Evolutionary conservation across 2,113 vertebrate species (phyloP).

Genomic region (Suricata suricatta): DNA sequence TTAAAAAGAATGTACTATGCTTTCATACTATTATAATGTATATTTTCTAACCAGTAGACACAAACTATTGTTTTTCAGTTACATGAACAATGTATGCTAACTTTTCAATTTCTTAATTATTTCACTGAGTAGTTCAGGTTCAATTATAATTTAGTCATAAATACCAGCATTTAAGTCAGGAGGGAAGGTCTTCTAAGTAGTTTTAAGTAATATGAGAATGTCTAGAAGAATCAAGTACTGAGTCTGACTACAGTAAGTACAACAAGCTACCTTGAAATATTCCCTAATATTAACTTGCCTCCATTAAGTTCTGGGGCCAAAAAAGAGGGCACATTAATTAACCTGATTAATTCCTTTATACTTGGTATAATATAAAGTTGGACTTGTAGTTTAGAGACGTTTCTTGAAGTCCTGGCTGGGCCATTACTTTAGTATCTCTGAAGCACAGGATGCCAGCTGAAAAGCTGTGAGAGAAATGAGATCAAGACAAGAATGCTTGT

Average conservation of each 20-base stretch:
- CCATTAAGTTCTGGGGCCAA: neutral
- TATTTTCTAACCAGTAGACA: neutral
- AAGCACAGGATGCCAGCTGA: neutral
- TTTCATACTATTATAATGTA: neutral
- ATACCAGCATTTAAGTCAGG: neutral
- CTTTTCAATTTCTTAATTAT: neutral
- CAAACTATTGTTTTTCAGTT: constrained; percentile 22
- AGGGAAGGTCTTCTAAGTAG: neutral
- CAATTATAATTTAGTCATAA: constrained; percentile 13
- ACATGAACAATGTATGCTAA: neutral
- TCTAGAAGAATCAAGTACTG: neutral
- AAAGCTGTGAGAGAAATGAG: neutral
- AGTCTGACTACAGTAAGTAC: neutral
- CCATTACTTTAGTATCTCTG: neutral
- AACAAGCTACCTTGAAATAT: constrained; percentile 16
- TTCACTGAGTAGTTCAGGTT: neutral
- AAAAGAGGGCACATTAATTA: neutral
- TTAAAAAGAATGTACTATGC: neutral
- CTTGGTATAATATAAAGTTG: neutral
- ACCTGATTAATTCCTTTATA: neutral
- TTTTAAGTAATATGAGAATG: neutral
- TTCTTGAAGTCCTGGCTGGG: neutral
- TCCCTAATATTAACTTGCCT: neutral
- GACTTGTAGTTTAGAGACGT: neutral
- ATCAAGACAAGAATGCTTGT: neutral